phyloP scores from a whole-genome alignment of 2,113 vertebrate species.

The Glaucomys volans region DNA sequence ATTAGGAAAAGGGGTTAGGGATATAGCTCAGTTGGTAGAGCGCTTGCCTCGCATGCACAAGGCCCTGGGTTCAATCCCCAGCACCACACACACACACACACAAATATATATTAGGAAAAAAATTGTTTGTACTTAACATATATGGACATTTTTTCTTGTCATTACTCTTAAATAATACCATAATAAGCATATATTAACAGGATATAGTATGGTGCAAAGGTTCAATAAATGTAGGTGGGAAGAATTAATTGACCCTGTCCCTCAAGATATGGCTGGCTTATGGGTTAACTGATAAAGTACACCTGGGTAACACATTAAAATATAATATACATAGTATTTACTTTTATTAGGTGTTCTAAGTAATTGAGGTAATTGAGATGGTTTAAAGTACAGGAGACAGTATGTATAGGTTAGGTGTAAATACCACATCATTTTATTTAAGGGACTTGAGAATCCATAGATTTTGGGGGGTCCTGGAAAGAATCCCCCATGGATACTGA shows the following conservation, averaged over 20 bases:
- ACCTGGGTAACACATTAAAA: not conserved
- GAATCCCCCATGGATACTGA: not conserved
- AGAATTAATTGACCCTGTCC: not conserved
- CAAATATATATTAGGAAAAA: too few species aligned
- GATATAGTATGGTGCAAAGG: not conserved
- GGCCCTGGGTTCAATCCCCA: too few species aligned
- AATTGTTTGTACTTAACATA: too few species aligned
- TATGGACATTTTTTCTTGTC: too few species aligned
- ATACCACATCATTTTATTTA: not conserved
- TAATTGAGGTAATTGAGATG: not conserved
- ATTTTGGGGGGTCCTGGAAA: not conserved
- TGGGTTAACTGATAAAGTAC: not conserved
- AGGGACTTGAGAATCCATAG: not conserved
- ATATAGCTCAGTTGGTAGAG: too few species aligned
- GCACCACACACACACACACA: too few species aligned
- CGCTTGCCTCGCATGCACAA: too few species aligned
- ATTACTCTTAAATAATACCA: too few species aligned
- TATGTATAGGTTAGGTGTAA: not conserved
- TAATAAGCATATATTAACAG: not conserved
- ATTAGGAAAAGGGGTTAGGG: too few species aligned
- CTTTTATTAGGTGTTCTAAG: not conserved
- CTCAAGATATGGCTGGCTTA: not conserved
- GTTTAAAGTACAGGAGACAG: not conserved
- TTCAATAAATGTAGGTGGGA: not conserved
- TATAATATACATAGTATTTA: not conserved